A percentile compares a stretch with the other conserved stretches of the same genome.
These are phyloP conservation scores for Graptemys geographica DNA, from an alignment of 2,797 vertebrate species.

Conservation along the genomic window DNA sequence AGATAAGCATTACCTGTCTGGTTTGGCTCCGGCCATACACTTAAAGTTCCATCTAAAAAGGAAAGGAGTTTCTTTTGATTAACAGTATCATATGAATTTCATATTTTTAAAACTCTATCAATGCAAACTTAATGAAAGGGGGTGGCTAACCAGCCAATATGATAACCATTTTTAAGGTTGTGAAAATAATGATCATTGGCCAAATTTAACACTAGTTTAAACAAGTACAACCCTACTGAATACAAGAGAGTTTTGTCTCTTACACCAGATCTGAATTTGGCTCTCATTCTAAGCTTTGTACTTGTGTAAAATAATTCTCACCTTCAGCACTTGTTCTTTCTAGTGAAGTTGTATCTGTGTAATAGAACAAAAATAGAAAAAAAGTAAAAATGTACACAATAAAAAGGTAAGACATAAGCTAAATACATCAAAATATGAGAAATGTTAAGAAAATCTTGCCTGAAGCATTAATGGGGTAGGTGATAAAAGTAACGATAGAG, in stretches of 20 bases:
- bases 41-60: conserved; percentile 62
- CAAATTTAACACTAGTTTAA: not conserved
- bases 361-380: not conserved
- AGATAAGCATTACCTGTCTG: conserved; percentile 53
- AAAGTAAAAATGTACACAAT: not conserved
- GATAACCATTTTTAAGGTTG: not conserved
- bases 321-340: not conserved
- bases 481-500: conserved; percentile 34
- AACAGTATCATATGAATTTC: not conserved
- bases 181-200: not conserved
- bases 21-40: conserved; percentile 59
- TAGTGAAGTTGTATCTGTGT: not conserved
- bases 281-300: not conserved
- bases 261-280: not conserved
- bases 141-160: not conserved
- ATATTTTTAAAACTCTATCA: not conserved
- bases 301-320: not conserved
- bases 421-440: conserved; percentile 13
- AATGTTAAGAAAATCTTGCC: conserved; percentile 64
- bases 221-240: not conserved
- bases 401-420: not conserved
- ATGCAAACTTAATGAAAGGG: not conserved
- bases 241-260: not conserved
- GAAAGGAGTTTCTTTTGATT: not conserved
- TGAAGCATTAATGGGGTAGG: conserved; percentile 59